These are phyloP conservation scores for Heliocidaris erythrogramma DNA, from an alignment of 35 echinoderm and acorn worm species.

Conservation along the genomic window DNA sequence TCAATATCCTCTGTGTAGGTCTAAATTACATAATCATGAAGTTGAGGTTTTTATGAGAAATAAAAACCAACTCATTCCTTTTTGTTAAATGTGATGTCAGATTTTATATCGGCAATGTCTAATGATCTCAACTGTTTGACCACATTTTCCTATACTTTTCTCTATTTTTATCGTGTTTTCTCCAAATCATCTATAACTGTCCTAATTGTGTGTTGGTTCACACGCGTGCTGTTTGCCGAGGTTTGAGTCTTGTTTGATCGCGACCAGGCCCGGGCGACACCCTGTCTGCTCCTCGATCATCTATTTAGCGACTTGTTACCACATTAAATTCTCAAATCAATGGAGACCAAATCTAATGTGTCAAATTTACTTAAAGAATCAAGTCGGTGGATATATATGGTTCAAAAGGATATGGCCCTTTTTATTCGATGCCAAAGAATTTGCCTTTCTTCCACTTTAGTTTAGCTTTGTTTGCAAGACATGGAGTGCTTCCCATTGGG, in stretches of 20 bases:
- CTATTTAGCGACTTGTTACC: constrained; percentile 22
- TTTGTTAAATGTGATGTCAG: too few relatives aligned
- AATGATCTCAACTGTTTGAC: neutral
- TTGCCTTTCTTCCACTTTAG: neutral
- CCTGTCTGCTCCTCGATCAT: constrained; percentile 3
- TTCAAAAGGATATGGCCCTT: neutral
- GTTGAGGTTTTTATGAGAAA: neutral
- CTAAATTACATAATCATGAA: neutral
- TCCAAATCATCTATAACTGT: neutral
- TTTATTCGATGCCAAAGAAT: neutral
- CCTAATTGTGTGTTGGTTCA: constrained; percentile 28
- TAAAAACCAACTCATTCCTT: neutral
- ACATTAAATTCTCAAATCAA: constrained; percentile 20
- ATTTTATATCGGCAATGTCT: too few relatives aligned
- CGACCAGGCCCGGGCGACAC: constrained; percentile 24
- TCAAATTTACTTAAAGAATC: constrained; percentile 29
- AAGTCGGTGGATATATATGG: neutral
- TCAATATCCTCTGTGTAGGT: neutral
- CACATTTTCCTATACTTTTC: neutral
- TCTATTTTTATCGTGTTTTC: constrained; percentile 19
- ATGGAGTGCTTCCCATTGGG: neutral
- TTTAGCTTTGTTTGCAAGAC: neutral
- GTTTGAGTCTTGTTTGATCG: constrained; percentile 41
- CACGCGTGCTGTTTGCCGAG: constrained; percentile 38
- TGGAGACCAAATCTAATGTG: constrained; percentile 8